These are phyloP conservation scores for Drosophila ananassae DNA, from an alignment of 1,140 invertebrate genomes.

Conservation along the genomic window DNA sequence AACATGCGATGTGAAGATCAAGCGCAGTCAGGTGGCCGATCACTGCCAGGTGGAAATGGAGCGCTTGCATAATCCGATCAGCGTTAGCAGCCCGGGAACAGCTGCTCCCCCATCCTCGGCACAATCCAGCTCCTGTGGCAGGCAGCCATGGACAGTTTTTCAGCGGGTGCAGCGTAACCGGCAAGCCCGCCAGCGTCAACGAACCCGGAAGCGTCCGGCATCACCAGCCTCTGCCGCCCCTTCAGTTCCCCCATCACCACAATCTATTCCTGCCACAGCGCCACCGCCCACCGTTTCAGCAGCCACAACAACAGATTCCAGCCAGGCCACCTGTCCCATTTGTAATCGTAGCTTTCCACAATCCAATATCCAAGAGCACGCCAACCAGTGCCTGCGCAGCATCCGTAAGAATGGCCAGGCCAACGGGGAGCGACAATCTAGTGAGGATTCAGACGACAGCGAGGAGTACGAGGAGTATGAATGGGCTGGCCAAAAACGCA, in stretches of 20 bases:
- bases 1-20: slow-evolving; percentile 91
- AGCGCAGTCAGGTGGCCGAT: slow-evolving; percentile 89
- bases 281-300: slow-evolving; percentile 2
- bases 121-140: slow-evolving; percentile 63
- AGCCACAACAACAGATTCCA: slow-evolving; percentile 21
- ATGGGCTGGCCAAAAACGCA: slow-evolving; percentile 91
- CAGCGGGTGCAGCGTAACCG: slow-evolving; percentile 85
- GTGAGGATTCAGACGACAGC: slow-evolving; percentile 87
- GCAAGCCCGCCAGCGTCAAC: slow-evolving; percentile 84
- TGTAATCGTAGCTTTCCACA: slow-evolving; percentile 88
- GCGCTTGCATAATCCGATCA: slow-evolving; percentile 86
- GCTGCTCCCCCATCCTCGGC: neutral
- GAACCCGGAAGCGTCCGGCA: slow-evolving; percentile 66
- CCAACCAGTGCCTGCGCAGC: slow-evolving; percentile 88
- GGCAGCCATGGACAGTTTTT: slow-evolving; percentile 79
- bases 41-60: slow-evolving; percentile 91
- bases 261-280: slow-evolving; percentile 69
- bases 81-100: slow-evolving; percentile 4
- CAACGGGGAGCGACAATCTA: slow-evolving; percentile 61
- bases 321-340: slow-evolving; percentile 87
- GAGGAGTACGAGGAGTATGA: slow-evolving; percentile 92
- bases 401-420: slow-evolving; percentile 72
- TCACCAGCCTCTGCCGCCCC: slow-evolving; percentile 25
- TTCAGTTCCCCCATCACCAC: slow-evolving; percentile 34
- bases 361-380: slow-evolving; percentile 91